Base-by-base conservation (phyloP, 2,113 vertebrate genomes). In the Anoura caudifer region DNA sequence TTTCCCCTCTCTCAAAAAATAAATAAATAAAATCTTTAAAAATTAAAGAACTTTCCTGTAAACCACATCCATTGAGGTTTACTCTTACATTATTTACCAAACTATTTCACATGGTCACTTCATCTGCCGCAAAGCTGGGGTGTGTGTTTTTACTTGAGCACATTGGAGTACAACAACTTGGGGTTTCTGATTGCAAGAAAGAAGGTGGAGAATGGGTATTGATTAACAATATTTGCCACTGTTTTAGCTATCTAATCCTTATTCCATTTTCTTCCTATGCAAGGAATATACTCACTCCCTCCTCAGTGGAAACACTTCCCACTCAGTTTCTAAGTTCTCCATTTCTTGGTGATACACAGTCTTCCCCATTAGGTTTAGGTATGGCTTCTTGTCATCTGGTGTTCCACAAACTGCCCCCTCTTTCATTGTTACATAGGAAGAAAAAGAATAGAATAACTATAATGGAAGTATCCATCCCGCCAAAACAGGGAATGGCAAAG, bases 61-160 rank as follows among this genome's bases (percentile, higher is more conserved):
- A 97, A 70, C 43, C 26, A 67, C 17, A 88, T 67, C 20, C 61
- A 95, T 5, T 92, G 73, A 94, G 84, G 26, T 96, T 14, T 92
- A 38, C n/a, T 92, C 92, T 96, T 90, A 22, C 87, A 33, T 90
- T 38, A 67, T 52, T 96, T 59, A 7, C 72, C 86, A 92, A 84
- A 76, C 36, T 84, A 52, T 92, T 70, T 87, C 54, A 79, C 52
- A 50, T 54, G n/a, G 75, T 38, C 54, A 20, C 33, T 16, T 80
- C 70, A 80, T 92, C 41, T 87, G 69, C 47, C 22, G 26, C 28
- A 85, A 92, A 95, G 52, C 38, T 96, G 43, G 43, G 7, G 45
- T 17, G 52, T 91, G 19, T 81, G 22, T 85, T 97, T 94, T 95
- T 89, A 47, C n/a, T 93, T 82, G 54, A 87, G 33, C 10, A 91